Evolutionary conservation across 2,797 vertebrate genomes (phyloP).

Genomic region (Botia kubotai): DNA sequence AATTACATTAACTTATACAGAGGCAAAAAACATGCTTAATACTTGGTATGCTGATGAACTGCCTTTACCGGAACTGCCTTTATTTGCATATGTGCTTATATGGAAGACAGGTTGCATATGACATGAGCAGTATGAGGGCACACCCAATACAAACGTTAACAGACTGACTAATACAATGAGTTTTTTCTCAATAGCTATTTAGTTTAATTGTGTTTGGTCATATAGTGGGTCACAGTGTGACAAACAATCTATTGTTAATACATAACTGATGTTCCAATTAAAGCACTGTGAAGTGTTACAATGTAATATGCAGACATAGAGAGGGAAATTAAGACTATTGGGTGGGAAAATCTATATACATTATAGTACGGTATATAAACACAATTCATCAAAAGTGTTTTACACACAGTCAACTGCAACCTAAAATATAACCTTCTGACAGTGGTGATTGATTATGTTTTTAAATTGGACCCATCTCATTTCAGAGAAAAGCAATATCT

Average conservation of each 20-base stretch:
- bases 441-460: slow-evolving; percentile 15
- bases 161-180: not conserved
- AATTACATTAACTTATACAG: too few species aligned
- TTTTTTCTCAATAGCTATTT: slow-evolving; percentile 25
- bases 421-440: not conserved
- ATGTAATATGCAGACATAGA: not conserved
- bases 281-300: slow-evolving; percentile 9
- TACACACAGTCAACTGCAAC: not conserved
- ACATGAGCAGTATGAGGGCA: too few species aligned
- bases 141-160: too few species aligned
- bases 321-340: not conserved
- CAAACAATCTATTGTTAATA: slow-evolving; percentile 16
- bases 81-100: too few species aligned
- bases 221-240: slow-evolving; percentile 4
- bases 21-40: too few species aligned
- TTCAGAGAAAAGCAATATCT: slow-evolving; percentile 37
- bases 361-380: not conserved
- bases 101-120: too few species aligned
- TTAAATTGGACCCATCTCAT: slow-evolving; percentile 13
- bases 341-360: not conserved
- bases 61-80: too few species aligned
- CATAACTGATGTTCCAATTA: slow-evolving; percentile 15
- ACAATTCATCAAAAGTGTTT: slow-evolving; percentile 21
- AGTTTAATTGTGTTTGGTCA: slow-evolving; percentile 31
- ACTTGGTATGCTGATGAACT: too few species aligned